Evolutionary conservation across 2,797 vertebrate species (phyloP), one percentile per base, ranked within the genome.

Genomic region (Bradypodion ventrale): DNA sequence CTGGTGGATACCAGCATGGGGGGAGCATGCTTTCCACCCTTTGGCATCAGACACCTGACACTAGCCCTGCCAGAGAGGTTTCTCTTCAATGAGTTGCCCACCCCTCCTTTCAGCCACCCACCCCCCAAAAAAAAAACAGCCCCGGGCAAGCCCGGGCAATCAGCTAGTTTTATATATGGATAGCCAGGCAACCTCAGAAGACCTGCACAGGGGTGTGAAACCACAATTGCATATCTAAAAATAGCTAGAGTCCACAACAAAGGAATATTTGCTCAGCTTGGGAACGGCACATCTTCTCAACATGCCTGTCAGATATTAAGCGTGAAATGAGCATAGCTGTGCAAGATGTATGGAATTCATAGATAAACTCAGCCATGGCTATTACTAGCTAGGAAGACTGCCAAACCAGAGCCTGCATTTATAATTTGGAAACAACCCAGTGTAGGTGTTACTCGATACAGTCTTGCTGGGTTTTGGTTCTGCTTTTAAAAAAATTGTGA

Each of bases 281-380:
- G 63, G 63, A 8, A 65, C n/a, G 29, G n/a, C 63, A 65, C 3
- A 21, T 65, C 35, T 70, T 27, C 8, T 60, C 59, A 60, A 62
- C 37, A 8, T 5, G 4, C 23, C 75, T 77, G 15, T 9, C 7
- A 1, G 29, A 27, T 40, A 77, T 29, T 29, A 37, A 76, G 9
- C 3, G 29, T 3, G 3, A 13, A 23, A 56, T 25, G 35, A n/a
- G n/a, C n/a, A n/a, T n/a, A n/a, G 6, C 21, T 8, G 1, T n/a
- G 37, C 16, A 63, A 77, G 42, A 60, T 16, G 35, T 25, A 25
- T 35, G 13, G 15, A 4, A 21, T 63, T 62, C 32, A 37, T n/a
- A 1, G 1, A 19, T 9, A 19, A 9, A 29, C 5, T 4, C 32
- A 8, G 0, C 10, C 12, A 40, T 0, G n/a, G 25, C 62, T 82